phyloP scores from a whole-genome alignment of 2,113 vertebrate species.

The Probosciger aterrimus region DNA sequence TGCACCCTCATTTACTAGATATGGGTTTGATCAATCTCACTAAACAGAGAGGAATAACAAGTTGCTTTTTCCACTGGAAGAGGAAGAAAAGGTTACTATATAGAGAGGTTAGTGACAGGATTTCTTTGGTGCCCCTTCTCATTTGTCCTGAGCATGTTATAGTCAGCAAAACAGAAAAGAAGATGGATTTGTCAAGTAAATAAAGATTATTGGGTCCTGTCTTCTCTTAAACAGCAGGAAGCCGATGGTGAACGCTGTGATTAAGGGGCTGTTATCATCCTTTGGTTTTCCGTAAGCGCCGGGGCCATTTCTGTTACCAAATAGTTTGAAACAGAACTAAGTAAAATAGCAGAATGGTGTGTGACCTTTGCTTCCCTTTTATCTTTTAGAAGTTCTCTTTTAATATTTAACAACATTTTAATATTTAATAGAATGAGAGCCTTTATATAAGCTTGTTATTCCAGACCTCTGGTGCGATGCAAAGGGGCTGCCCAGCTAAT shows the following conservation, averaged over 20 bases:
- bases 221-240: neutral
- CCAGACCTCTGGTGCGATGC: neutral
- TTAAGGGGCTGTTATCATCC: neutral
- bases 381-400: constrained; percentile 17
- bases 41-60: neutral
- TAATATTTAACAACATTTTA: constrained; percentile 63
- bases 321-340: neutral
- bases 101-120: neutral
- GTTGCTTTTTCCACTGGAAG: neutral
- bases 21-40: neutral
- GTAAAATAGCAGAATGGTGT: neutral
- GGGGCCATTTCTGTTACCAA: neutral
- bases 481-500: neutral
- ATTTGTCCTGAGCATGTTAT: fast-evolving
- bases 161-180: neutral
- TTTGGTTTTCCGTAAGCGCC: neutral
- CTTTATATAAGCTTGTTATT: neutral
- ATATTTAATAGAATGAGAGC: constrained; percentile 4
- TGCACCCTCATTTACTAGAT: fast-evolving
- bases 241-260: neutral
- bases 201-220: neutral
- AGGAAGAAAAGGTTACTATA: neutral
- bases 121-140: neutral
- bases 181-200: neutral
- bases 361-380: neutral